Percentiles rank a stretch among this genome's conserved stretches.
These are phyloP conservation scores for Diglossa brunneiventris DNA, from an alignment of 2,113 vertebrate species.

Conservation along the genomic window DNA sequence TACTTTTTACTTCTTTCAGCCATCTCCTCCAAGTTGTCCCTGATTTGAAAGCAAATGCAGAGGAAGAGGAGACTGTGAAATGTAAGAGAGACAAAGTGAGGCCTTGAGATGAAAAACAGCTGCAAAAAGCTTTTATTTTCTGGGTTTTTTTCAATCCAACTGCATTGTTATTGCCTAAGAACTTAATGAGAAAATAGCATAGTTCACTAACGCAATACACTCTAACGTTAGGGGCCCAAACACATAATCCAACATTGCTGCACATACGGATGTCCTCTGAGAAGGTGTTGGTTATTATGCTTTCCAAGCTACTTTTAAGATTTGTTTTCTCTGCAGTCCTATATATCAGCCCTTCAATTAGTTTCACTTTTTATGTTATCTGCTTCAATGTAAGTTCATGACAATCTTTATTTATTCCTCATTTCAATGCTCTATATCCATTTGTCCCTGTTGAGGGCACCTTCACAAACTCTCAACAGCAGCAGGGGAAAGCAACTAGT, in stretches of 20 bases:
- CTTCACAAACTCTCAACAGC: conserved; percentile 23
- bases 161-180: not conserved
- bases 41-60: conserved; percentile 1
- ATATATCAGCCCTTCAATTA: not conserved
- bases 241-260: not conserved
- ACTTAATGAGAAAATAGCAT: not conserved
- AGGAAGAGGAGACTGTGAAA: not conserved
- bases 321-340: not conserved
- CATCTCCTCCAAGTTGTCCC: not conserved
- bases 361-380: not conserved
- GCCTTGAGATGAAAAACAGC: not conserved
- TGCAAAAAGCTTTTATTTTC: not conserved
- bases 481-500: conserved; percentile 10
- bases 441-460: not conserved
- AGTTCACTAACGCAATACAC: not conserved
- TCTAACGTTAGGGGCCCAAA: not conserved
- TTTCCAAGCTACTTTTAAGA: not conserved
- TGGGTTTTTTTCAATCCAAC: not conserved
- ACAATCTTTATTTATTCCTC: not conserved
- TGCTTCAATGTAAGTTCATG: not conserved
- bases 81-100: not conserved
- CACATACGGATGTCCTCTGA: not conserved
- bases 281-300: not conserved
- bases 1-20: not conserved
- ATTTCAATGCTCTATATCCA: not conserved